Base-by-base conservation (phyloP, 2,113 vertebrate genomes). In the Callipepla californica region DNA sequence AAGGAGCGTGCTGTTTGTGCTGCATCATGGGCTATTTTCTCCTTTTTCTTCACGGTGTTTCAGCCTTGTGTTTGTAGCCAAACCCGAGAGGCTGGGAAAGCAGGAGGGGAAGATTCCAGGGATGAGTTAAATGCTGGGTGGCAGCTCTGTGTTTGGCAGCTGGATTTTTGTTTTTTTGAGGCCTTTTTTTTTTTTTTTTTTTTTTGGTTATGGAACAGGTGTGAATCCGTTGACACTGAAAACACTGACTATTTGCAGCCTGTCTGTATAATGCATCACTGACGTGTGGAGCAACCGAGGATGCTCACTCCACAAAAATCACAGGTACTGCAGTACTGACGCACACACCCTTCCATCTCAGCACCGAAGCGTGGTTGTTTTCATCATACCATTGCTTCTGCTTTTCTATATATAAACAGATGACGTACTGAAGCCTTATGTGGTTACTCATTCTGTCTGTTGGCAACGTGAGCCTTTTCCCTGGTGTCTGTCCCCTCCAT, bases 371-470 rank as follows among this genome's bases (percentile, higher is more conserved):
- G 1, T 48, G 26, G 66, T 6, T 75, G 51, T 1, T 90, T 76
- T 70, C 13, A 6, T 55, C 61, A 45, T 83, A 61, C 36, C 62
- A 6, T 86, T 87, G 40, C 87, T 94, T 65, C 82, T 94, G 66
- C 77, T 66, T 61, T 68, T 85, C 90, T 61, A 0, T 80, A 30
- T 70, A 50, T 83, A 96, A 96, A 96, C 94, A 92, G 80, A 94
- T 96, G 94, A 94, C 85, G 62, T 38, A 76, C 47, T 78, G 30
- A 62, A 91, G 91, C 84, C 13, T 1, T 55, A 75, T 51, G 79
- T 5, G 13, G 76, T 94, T 94, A 94, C 85, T 95, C 90, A 95
- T 75, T 44, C 93, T 22, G 48, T 30, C 2, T 32, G 45, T 48
- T 96, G 91, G 89, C 91, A 95, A 11, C 6, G 4, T 45, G 85